Percentiles rank a stretch among this genome's conserved stretches.
These are phyloP conservation scores for Sitobion miscanthi DNA, from an alignment of 1,140 invertebrate species.

Conservation along the genomic window DNA sequence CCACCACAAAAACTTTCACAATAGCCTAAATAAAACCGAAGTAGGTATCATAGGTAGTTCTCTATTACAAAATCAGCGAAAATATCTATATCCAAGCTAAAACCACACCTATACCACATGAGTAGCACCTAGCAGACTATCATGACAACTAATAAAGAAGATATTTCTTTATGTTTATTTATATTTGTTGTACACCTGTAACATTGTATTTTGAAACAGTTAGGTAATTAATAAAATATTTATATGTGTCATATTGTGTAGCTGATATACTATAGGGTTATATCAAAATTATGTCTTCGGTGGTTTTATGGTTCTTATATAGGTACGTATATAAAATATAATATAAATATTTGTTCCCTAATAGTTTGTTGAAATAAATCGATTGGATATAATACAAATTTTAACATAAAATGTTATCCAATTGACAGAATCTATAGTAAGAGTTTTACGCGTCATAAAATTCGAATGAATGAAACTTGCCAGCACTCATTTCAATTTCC, in stretches of 20 bases:
- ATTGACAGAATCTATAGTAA: neutral
- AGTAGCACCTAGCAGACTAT: neutral
- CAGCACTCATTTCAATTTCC: constrained; percentile 12
- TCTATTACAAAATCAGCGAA: neutral
- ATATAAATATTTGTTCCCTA: neutral
- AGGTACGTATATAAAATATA: neutral
- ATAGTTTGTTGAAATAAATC: neutral
- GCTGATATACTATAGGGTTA: neutral
- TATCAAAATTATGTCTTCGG: neutral
- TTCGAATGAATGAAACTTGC: constrained; percentile 32
- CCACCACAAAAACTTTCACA: too few species aligned
- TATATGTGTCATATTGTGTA: neutral
- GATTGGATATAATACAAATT: neutral
- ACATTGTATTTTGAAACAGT: neutral
- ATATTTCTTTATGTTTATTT: neutral
- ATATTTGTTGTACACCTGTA: neutral
- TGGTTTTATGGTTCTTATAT: neutral
- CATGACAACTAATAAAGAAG: neutral
- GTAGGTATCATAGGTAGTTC: neutral
- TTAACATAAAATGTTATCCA: neutral
- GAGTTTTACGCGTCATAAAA: constrained; percentile 34
- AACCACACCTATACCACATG: neutral
- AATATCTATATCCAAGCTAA: neutral
- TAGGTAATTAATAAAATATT: neutral
- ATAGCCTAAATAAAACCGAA: neutral